Conservation (phyloP, 2,888 invertebrate genomes). For the Amphipyra berbera region DNA sequence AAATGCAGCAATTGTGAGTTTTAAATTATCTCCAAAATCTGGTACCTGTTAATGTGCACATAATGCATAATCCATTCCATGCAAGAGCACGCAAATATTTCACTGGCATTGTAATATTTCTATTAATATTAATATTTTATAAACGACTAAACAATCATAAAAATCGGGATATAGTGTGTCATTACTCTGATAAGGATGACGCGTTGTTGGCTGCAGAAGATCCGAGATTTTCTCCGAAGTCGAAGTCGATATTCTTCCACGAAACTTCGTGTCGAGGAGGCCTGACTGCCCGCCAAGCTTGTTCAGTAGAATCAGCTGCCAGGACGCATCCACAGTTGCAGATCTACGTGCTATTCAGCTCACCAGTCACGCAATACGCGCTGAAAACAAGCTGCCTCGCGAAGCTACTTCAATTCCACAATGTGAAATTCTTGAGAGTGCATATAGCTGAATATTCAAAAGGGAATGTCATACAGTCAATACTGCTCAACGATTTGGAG, state of each 20-base stretch:
- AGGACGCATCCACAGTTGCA: slow-evolving; percentile 89
- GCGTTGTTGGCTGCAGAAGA: slow-evolving; percentile 59
- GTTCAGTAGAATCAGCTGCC: slow-evolving; percentile 92
- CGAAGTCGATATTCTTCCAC: slow-evolving; percentile 91
- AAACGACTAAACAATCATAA: background rate
- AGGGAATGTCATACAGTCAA: slow-evolving; percentile 29
- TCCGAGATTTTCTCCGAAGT: slow-evolving; percentile 57
- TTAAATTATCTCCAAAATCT: background rate
- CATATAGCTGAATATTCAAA: slow-evolving; percentile 69
- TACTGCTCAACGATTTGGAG: slow-evolving; percentile 18
- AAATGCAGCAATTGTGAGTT: background rate
- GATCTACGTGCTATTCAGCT: slow-evolving; percentile 87
- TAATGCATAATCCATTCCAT: background rate
- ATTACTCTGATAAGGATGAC: slow-evolving; percentile 38
- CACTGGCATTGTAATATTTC: background rate
- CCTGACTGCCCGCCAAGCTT: slow-evolving; percentile 91
- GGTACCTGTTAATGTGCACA: background rate
- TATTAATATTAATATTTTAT: slow-evolving; percentile 3
- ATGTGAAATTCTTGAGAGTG: slow-evolving; percentile 42
- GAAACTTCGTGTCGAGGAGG: slow-evolving; percentile 91
- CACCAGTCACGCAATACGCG: slow-evolving; percentile 22
- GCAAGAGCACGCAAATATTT: background rate
- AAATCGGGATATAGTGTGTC: slow-evolving; percentile 8
- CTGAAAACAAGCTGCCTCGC: slow-evolving; percentile 32
- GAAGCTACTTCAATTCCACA: slow-evolving; percentile 19